A percentile compares a stretch with the other conserved stretches of the same genome.
Conservation (phyloP, 1,140 invertebrate genomes). For the Helicoverpa zea region DNA sequence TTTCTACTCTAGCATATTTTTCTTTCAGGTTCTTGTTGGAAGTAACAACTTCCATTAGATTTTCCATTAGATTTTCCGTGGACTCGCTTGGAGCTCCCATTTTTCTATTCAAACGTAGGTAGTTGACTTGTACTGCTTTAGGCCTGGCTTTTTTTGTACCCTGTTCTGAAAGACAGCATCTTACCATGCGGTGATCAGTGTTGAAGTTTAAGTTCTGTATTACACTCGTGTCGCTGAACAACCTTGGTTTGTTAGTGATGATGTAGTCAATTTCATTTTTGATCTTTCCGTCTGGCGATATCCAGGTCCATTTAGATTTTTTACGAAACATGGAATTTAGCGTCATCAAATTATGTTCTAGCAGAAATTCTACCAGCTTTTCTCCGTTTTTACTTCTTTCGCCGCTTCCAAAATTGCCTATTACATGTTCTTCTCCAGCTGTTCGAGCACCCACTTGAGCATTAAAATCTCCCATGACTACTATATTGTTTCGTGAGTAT, state of each 20-base stretch:
- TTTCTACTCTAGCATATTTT: too few relatives aligned
- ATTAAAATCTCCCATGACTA: slow-evolving; percentile 66
- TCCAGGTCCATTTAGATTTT: slow-evolving; percentile 66
- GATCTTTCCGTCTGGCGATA: slow-evolving; percentile 60
- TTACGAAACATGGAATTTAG: slow-evolving; percentile 61
- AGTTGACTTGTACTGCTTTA: too few relatives aligned
- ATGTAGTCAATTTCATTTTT: slow-evolving; percentile 69
- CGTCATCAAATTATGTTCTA: slow-evolving; percentile 61
- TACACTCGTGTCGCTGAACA: slow-evolving; percentile 56
- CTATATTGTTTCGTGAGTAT: slow-evolving; percentile 55
- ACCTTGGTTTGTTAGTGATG: slow-evolving; percentile 57
- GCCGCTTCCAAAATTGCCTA: slow-evolving; percentile 57
- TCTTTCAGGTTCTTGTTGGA: too few relatives aligned
- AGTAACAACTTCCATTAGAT: too few relatives aligned
- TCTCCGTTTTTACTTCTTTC: slow-evolving; percentile 65
- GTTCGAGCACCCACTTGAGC: slow-evolving; percentile 54
- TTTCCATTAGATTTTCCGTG: too few relatives aligned
- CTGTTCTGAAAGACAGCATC: slow-evolving; percentile 57
- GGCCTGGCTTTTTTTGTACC: too few relatives aligned
- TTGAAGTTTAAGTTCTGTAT: slow-evolving; percentile 67
- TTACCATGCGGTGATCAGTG: slow-evolving; percentile 65
- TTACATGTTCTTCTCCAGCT: slow-evolving; percentile 57
- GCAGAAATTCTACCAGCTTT: slow-evolving; percentile 58
- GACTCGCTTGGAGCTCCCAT: too few relatives aligned
- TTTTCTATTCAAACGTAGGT: too few relatives aligned